phyloP scores from a whole-genome alignment of 2,888 invertebrate species.

The Cephus spinipes region DNA sequence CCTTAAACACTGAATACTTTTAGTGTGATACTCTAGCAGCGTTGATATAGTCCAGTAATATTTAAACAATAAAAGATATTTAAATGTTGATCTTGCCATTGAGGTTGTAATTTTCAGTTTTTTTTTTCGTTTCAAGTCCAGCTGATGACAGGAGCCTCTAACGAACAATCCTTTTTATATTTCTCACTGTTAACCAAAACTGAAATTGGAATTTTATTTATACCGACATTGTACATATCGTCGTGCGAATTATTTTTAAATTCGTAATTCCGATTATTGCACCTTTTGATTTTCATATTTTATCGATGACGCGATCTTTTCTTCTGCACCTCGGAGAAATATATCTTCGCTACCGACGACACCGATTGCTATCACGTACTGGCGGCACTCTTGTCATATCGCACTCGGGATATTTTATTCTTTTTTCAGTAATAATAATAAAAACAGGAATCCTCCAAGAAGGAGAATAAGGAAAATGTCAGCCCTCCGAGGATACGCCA shows the following conservation, averaged over 20 bases:
- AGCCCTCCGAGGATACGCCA: conserved; percentile 7
- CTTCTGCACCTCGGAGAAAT: neutral
- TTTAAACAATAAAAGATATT: too few species aligned
- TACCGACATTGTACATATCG: too few species aligned
- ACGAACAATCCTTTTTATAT: neutral
- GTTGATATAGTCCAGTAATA: too few species aligned
- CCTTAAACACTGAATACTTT: too few species aligned
- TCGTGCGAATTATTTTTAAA: neutral
- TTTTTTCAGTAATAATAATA: neutral
- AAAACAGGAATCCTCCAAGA: neutral
- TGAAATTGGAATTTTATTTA: neutral
- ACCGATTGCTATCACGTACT: neutral
- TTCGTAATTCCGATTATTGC: neutral
- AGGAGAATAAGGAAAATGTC: neutral
- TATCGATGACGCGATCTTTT: neutral
- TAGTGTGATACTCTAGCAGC: too few species aligned
- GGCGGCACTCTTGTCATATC: neutral
- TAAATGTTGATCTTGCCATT: too few species aligned
- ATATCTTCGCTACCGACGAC: neutral
- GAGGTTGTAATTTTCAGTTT: too few species aligned
- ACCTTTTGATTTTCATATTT: neutral
- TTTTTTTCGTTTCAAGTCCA: neutral
- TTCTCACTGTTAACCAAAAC: neutral
- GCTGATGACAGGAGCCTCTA: neutral
- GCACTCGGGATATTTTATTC: neutral